These are phyloP conservation scores for Cotesia vestalis DNA, from an alignment of 1,140 invertebrate genomes.

Conservation along the genomic window DNA sequence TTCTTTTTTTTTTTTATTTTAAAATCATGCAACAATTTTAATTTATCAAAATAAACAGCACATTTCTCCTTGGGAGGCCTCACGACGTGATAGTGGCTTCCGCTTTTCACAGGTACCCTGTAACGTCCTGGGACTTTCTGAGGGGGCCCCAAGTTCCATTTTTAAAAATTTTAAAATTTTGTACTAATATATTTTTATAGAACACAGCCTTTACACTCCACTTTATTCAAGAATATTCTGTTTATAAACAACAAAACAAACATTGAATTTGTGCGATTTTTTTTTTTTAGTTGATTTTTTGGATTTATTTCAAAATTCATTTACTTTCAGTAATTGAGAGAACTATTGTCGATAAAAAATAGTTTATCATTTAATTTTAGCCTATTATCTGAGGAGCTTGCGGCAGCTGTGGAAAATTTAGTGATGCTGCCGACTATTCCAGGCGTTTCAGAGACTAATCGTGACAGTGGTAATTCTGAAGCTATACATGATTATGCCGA, in stretches of 20 bases:
- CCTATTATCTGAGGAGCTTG: constrained; percentile 60
- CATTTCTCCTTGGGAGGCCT: constrained; percentile 61
- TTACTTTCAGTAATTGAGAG: constrained; percentile 1
- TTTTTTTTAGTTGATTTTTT: not conserved
- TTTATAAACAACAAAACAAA: not conserved
- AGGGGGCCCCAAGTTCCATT: constrained; percentile 49
- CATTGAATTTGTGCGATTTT: not conserved
- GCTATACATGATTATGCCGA: constrained; percentile 90
- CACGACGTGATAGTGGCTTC: constrained; percentile 62
- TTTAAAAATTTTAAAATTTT: not conserved
- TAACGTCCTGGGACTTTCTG: constrained; percentile 63
- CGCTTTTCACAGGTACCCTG: constrained; percentile 58
- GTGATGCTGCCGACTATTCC: constrained; percentile 60
- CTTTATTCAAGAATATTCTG: too few relatives aligned
- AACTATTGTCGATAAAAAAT: not conserved
- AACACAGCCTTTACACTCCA: too few relatives aligned
- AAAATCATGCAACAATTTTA: not conserved
- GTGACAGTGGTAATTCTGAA: constrained; percentile 66
- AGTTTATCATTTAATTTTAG: constrained; percentile 45
- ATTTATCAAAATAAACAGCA: not conserved
- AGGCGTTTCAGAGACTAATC: constrained; percentile 52
- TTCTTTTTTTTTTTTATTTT: not conserved
- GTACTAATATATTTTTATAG: constrained; percentile 12
- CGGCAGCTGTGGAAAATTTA: constrained; percentile 61
- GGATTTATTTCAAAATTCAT: not conserved